Conservation (phyloP, 2,797 vertebrate genomes). For the Perodicticus potto region DNA sequence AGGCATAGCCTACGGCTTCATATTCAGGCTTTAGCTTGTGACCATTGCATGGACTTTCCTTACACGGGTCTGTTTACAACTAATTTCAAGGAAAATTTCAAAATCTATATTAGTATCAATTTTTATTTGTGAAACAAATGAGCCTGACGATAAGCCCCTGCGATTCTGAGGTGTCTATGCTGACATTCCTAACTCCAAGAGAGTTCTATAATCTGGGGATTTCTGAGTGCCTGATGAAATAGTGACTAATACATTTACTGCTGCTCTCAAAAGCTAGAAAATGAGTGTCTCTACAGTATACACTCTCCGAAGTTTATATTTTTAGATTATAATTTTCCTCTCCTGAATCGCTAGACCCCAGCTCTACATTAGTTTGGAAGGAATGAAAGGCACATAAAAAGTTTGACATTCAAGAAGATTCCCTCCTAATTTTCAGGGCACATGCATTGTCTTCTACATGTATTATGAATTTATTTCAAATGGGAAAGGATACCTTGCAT, state of each 20-base stretch:
- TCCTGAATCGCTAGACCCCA: background rate
- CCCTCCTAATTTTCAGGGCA: conserved; percentile 18
- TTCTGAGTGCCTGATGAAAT: conserved; percentile 47
- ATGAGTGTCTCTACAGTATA: conserved; percentile 2
- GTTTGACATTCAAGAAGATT: conserved; percentile 48
- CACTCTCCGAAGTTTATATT: conserved; percentile 26
- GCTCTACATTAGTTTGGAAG: background rate
- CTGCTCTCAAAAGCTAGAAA: conserved; percentile 63
- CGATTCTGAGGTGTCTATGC: background rate
- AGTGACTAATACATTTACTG: conserved; percentile 32
- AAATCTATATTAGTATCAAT: background rate
- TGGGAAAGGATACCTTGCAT: conserved; percentile 26
- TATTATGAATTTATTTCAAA: conserved; percentile 63
- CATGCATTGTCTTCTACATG: background rate
- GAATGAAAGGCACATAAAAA: background rate
- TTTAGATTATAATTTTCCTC: conserved; percentile 38
- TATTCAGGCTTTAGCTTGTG: background rate
- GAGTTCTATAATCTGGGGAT: background rate
- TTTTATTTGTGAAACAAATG: background rate
- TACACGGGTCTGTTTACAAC: conserved; percentile 14
- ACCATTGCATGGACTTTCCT: background rate
- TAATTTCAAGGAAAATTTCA: background rate
- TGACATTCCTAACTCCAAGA: background rate
- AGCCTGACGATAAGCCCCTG: background rate
- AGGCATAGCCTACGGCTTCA: background rate